A percentile compares a stretch with the other conserved stretches of the same genome.
Conservation (phyloP, 2,797 vertebrate species). For the Alectoris magna region DNA sequence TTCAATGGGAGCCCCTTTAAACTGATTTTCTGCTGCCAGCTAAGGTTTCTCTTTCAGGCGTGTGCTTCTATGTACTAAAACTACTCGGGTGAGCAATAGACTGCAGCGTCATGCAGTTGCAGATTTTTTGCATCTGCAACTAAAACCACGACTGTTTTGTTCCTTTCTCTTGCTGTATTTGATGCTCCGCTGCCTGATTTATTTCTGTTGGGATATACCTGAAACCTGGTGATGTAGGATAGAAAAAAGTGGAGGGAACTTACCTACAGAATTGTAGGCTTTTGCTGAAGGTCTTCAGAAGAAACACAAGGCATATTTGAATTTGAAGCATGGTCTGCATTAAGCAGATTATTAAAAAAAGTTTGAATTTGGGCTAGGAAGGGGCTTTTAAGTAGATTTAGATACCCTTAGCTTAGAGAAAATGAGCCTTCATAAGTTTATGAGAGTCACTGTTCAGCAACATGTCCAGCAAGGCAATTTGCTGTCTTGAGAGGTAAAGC, state of each 20-base stretch:
- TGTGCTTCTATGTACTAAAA: not conserved
- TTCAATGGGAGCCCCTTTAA: not conserved
- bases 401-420: not conserved
- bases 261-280: rapidly evolving
- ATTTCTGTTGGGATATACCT: not conserved
- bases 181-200: not conserved
- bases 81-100: slow-evolving; percentile 30
- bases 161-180: not conserved
- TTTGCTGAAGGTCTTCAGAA: not conserved
- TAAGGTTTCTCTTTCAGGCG: not conserved
- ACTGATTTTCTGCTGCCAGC: not conserved
- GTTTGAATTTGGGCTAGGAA: not conserved
- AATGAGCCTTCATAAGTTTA: not conserved
- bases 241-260: not conserved
- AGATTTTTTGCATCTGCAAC: not conserved
- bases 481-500: not conserved
- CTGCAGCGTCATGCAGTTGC: rapidly evolving
- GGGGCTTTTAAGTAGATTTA: not conserved
- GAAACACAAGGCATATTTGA: not conserved
- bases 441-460: not conserved
- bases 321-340: not conserved
- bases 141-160: not conserved
- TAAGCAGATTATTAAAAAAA: not conserved
- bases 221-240: not conserved
- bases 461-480: not conserved